Percentiles rank a stretch among this genome's conserved stretches.
Conservation (phyloP, 2,113 vertebrate genomes). For the Riparia riparia region DNA sequence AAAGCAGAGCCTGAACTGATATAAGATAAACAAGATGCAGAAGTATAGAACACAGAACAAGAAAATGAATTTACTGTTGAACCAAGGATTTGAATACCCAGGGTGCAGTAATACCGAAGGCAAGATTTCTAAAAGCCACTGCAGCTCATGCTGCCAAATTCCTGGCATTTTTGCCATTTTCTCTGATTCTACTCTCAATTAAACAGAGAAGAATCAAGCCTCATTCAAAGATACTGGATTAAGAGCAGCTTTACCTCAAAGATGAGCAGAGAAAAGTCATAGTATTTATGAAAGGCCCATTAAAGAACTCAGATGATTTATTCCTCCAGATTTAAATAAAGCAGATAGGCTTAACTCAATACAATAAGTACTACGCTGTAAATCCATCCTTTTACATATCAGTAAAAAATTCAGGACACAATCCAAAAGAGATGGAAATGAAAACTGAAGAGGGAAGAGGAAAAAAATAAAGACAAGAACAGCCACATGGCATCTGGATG, state of each 20-base stretch:
- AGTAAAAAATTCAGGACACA: background rate
- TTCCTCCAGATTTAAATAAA: background rate
- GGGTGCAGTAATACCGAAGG: background rate
- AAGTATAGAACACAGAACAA: background rate
- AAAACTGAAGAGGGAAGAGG: background rate
- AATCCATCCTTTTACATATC: background rate
- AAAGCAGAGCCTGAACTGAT: background rate
- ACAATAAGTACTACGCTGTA: background rate
- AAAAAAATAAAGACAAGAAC: background rate
- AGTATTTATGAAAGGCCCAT: background rate
- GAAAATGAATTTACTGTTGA: background rate
- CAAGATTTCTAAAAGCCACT: background rate
- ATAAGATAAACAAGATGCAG: background rate
- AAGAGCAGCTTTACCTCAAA: background rate
- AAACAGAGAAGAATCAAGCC: background rate
- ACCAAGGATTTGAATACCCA: background rate
- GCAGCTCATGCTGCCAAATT: background rate
- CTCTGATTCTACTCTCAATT: background rate
- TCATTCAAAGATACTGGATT: background rate
- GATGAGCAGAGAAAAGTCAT: background rate
- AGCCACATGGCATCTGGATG: background rate
- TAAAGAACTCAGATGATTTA: background rate
- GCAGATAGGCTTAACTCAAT: background rate
- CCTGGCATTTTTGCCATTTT: background rate
- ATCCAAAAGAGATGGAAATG: background rate